Percentiles rank a stretch among this genome's conserved stretches.
Conservation (phyloP, 1,140 invertebrate species). For the Akabosia matsudoensis region DNA sequence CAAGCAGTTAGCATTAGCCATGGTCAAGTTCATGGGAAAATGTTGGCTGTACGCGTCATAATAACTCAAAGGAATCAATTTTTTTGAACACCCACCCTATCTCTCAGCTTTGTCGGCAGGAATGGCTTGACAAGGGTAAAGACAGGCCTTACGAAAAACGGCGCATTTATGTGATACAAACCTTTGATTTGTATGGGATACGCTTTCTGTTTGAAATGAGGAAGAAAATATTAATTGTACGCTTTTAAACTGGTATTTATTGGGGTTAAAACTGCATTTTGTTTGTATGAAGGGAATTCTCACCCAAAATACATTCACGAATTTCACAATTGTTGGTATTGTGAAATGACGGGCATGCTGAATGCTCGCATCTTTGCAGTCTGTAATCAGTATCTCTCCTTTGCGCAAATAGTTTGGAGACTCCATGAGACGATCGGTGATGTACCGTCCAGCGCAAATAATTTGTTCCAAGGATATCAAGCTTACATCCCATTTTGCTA, state of each 20-base stretch:
- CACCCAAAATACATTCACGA: conserved; percentile 8
- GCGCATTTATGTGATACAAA: conserved; percentile 1
- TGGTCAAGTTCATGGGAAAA: not conserved
- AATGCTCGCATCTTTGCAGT: not conserved
- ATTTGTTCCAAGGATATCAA: not conserved
- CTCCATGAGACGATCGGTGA: not conserved
- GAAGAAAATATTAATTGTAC: not conserved
- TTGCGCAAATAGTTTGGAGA: not conserved
- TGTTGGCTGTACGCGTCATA: no score
- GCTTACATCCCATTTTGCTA: not conserved
- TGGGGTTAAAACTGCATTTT: not conserved
- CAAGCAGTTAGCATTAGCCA: not conserved
- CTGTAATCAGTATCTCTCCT: not conserved
- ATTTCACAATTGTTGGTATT: not conserved
- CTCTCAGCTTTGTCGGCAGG: not conserved
- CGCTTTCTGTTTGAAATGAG: not conserved
- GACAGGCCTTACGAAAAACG: not conserved
- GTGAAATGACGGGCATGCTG: not conserved
- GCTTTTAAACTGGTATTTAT: not conserved
- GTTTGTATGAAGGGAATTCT: not conserved
- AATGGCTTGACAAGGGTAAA: not conserved
- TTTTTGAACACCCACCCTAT: not conserved
- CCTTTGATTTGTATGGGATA: conserved; percentile 18
- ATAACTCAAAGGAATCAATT: no score
- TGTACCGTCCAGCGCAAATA: not conserved